A percentile compares a stretch with the other conserved stretches of the same genome.
Conservation (phyloP, 2,888 invertebrate genomes). For the Drosophila histrio region DNA sequence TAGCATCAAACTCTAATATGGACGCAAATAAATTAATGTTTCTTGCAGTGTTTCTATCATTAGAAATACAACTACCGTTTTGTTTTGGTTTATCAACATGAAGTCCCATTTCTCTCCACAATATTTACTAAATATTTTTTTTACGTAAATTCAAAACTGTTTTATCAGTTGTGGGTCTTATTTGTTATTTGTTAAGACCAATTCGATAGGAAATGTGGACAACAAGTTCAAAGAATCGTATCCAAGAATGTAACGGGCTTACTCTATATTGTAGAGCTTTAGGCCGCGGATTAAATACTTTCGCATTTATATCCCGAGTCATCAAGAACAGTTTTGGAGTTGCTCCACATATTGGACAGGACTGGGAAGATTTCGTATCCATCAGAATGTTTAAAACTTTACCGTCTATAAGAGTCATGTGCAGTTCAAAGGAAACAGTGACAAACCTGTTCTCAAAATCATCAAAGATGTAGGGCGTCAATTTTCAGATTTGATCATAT, state of each 20-base stretch:
- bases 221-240: background rate
- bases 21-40: too few relatives aligned
- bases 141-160: background rate
- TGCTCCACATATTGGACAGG: background rate
- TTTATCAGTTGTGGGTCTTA: background rate
- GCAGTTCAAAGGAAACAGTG: too few relatives aligned
- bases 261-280: too few relatives aligned
- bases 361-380: background rate
- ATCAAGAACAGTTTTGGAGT: background rate
- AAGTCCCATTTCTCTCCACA: background rate
- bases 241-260: background rate
- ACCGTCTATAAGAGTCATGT: background rate
- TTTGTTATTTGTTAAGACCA: background rate
- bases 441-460: too few relatives aligned
- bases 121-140: background rate
- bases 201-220: background rate
- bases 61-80: too few relatives aligned
- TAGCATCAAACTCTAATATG: too few relatives aligned
- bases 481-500: too few relatives aligned
- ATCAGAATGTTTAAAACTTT: background rate
- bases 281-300: background rate
- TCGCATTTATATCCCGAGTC: background rate
- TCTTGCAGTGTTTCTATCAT: too few relatives aligned
- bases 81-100: too few relatives aligned
- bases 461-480: too few relatives aligned